Conservation (phyloP, 2,888 invertebrate genomes). For the Parelbella ahira region DNA sequence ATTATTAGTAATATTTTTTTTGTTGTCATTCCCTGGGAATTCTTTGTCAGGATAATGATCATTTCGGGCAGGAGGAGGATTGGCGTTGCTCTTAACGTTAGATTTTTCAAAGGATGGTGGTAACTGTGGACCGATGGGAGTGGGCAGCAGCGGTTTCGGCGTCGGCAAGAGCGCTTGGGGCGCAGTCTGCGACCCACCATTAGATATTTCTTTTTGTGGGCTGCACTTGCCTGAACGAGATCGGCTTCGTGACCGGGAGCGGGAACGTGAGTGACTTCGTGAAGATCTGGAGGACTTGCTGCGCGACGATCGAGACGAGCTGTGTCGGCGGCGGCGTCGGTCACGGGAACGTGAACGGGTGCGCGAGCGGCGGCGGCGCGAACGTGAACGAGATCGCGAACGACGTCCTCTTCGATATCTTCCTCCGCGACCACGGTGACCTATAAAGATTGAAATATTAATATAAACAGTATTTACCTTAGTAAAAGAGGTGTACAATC, state of each 20-base stretch:
- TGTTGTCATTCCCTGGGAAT: slow-evolving; percentile 24
- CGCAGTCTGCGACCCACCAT: slow-evolving; percentile 50
- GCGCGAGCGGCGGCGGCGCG: slow-evolving; percentile 51
- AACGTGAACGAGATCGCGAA: slow-evolving; percentile 45
- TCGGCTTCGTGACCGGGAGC: slow-evolving; percentile 69
- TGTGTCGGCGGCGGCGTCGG: slow-evolving; percentile 67
- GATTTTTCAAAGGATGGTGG: slow-evolving; percentile 39
- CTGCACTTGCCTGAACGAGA: slow-evolving; percentile 80
- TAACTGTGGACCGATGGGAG: slow-evolving; percentile 59
- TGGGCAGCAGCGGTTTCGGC: slow-evolving; percentile 46
- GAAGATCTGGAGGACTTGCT: slow-evolving; percentile 67
- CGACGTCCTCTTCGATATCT: slow-evolving; percentile 55
- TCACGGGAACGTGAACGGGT: slow-evolving; percentile 62
- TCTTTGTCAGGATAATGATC: slow-evolving; percentile 29
- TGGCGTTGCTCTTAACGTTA: slow-evolving; percentile 42
- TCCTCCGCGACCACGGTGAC: slow-evolving; percentile 68
- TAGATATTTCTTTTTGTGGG: slow-evolving; percentile 56
- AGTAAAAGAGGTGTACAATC: no score
- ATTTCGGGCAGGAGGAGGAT: slow-evolving; percentile 41
- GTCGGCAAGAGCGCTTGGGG: slow-evolving; percentile 46
- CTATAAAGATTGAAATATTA: slow-evolving; percentile 38
- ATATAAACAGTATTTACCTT: no score
- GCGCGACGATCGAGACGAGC: slow-evolving; percentile 68
- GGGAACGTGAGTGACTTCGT: slow-evolving; percentile 55
- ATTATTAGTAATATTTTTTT: slow-evolving; percentile 27